Evolutionary conservation across 2,113 vertebrate genomes (phyloP).

Genomic region (Camelus dromedarius): DNA sequence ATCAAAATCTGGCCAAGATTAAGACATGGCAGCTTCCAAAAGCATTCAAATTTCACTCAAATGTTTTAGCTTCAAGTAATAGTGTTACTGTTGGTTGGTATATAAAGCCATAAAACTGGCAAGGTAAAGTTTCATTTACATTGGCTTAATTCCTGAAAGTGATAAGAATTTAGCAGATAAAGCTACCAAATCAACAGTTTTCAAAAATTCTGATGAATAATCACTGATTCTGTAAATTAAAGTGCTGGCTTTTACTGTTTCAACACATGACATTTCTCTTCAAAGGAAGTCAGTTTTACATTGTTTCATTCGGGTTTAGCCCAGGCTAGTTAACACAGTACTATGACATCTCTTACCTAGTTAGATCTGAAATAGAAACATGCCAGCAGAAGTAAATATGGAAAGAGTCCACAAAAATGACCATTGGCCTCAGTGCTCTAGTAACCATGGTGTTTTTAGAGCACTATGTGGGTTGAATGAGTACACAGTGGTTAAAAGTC

Average conservation of each 20-base stretch:
- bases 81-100: not conserved
- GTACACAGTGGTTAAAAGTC: not conserved
- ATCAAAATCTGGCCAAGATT: conserved; percentile 46
- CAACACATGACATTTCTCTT: not conserved
- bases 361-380: conserved; percentile 49
- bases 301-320: not conserved
- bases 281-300: not conserved
- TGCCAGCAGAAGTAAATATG: not conserved
- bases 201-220: not conserved
- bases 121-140: conserved; percentile 46
- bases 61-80: conserved; percentile 57
- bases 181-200: conserved; percentile 37
- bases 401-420: not conserved
- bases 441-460: not conserved
- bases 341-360: not conserved
- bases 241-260: conserved; percentile 21
- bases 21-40: conserved; percentile 53
- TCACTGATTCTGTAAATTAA: conserved; percentile 19
- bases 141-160: conserved; percentile 43
- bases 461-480: not conserved
- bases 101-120: conserved; percentile 53
- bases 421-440: not conserved
- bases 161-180: conserved; percentile 31
- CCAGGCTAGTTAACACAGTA: not conserved
- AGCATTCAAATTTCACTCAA: conserved; percentile 50